Evolutionary conservation across 2,113 vertebrate species (phyloP).

Genomic region (Phylloscopus trochilus): DNA sequence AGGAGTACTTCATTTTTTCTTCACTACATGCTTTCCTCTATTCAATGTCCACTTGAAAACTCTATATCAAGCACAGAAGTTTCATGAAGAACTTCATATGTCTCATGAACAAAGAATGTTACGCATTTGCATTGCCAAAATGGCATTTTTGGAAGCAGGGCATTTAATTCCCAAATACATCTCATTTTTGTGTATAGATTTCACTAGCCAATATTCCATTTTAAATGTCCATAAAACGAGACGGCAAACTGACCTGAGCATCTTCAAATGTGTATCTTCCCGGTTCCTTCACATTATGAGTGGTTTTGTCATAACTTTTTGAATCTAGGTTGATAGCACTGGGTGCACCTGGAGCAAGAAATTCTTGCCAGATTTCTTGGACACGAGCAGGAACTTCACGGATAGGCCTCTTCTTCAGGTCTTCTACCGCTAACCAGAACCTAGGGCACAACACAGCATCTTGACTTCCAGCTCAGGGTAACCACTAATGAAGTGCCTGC

Average conservation of each 20-base stretch:
- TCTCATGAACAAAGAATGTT: background rate
- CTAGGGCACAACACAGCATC: constrained; percentile 59
- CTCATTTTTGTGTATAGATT: background rate
- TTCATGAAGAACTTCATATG: background rate
- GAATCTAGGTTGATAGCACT: constrained; percentile 97
- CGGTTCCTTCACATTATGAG: constrained; percentile 94
- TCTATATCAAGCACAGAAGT: background rate
- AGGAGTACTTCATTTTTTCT: background rate
- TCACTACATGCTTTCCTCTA: background rate
- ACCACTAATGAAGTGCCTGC: background rate
- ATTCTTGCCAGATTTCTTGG: constrained; percentile 97
- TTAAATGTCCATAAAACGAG: background rate
- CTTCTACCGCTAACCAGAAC: constrained; percentile 97
- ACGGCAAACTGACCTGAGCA: constrained; percentile 83
- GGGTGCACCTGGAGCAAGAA: constrained; percentile 91
- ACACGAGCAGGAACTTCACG: constrained; percentile 90
- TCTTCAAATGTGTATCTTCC: constrained; percentile 94
- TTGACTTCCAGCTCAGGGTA: background rate
- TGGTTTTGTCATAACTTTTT: constrained; percentile 97
- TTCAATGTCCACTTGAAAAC: background rate
- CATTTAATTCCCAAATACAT: background rate
- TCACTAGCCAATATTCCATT: background rate
- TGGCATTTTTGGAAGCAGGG: background rate
- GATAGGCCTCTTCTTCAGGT: constrained; percentile 92
- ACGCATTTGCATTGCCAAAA: background rate